Evolutionary conservation across 1,140 invertebrate genomes (phyloP), one percentile per base, ranked within the genome.

Genomic region (Lasioglossum albipes): DNA sequence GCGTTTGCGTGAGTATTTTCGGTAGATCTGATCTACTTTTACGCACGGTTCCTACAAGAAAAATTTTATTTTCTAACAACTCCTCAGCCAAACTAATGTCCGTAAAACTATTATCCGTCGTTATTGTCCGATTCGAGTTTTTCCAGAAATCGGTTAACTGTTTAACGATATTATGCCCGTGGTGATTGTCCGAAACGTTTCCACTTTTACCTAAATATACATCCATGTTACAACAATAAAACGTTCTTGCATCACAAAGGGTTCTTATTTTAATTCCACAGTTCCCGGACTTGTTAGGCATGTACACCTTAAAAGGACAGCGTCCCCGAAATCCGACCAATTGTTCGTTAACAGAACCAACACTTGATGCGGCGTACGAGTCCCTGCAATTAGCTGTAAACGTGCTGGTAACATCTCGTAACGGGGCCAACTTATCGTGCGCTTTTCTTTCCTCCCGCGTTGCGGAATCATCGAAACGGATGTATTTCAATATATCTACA

Each of bases 191-290:
- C 13, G n/a, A 1, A 7, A 7, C 12, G 27, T 68, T 68, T 13
- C 42, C 66, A 13, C 6, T 10, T 57, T 57, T 65, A 6, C 45
- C 49, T 4, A 54, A 31, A n/a, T 75, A 57, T 5, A 59, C 16
- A 7, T 57, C 68, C 22, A 57, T 36, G 5, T 70, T 70, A 16
- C 68, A 70, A n/a, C 68, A 70, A 16, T 70, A 54, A 57, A 41
- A 65, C 3, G 31, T 36, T 41, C 12, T 65, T 5, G 62, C 13
- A 7, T 65, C 62, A 7, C 62, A 65, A 2, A 65, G 31, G 2
- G 31, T 41, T 49, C 68, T 57, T 9, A 70, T 70, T 69, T 69
- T 69, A 9, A 70, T 70, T 4, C 68, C 45, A 31, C 52, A 70
- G 12, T 64, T 65, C 7, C 27, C 62, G 1, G 62, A 49, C 18